Percentiles rank a stretch among this genome's conserved stretches.
phyloP scores from a whole-genome alignment of 1,140 invertebrate genomes.

The Hestina assimilis region DNA sequence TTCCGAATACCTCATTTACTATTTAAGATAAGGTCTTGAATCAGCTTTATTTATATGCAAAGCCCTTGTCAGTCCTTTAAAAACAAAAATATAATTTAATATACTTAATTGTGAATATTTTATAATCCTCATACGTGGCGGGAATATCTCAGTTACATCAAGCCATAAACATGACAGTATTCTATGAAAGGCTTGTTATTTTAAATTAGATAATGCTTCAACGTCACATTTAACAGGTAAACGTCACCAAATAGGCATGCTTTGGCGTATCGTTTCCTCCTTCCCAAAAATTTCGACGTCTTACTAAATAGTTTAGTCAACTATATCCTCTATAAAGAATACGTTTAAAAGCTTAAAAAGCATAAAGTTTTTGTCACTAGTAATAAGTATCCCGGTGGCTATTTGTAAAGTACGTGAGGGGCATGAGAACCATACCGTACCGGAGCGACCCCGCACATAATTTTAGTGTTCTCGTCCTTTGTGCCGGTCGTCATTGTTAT shows the following conservation, averaged over 20 bases:
- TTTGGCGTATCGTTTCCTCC: constrained; percentile 5
- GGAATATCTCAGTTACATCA: constrained; percentile 24
- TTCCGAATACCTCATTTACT: not conserved
- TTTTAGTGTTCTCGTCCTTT: constrained; percentile 68
- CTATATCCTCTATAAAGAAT: constrained; percentile 34
- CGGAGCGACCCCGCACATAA: constrained; percentile 62
- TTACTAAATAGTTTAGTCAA: constrained; percentile 21
- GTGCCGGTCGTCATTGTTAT: constrained; percentile 71
- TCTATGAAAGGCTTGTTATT: constrained; percentile 64
- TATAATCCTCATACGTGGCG: not conserved
- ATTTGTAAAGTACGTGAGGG: constrained; percentile 57
- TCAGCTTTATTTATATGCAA: too few species aligned
- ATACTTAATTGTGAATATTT: too few species aligned
- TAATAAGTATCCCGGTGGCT: constrained; percentile 25
- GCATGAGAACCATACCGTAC: constrained; percentile 56
- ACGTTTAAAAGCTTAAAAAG: constrained; percentile 29
- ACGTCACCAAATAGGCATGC: constrained; percentile 44
- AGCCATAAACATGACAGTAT: constrained; percentile 19
- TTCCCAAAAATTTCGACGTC: constrained; percentile 5
- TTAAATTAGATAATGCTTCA: constrained; percentile 63
- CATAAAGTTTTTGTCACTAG: constrained; percentile 27
- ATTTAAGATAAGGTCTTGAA: not conserved
- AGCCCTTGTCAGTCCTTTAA: too few species aligned
- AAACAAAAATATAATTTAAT: too few species aligned
- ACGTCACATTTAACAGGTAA: constrained; percentile 52